Percentiles rank a stretch among this genome's conserved stretches.
These are phyloP conservation scores for Caprella mutica DNA, from an alignment of 2,888 invertebrate species.

Conservation along the genomic window DNA sequence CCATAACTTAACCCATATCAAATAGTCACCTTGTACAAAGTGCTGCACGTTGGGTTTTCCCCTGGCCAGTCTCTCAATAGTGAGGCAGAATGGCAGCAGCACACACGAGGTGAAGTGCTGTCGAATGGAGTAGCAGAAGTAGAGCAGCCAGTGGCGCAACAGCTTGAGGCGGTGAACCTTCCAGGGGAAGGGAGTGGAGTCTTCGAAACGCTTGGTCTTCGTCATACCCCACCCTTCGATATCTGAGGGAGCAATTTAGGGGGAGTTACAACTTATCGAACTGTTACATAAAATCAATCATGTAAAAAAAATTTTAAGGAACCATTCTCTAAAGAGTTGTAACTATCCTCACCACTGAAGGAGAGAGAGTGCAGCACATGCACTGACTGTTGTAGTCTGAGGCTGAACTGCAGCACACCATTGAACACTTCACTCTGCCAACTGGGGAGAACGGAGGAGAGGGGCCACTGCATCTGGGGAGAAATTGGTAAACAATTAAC, in stretches of 20 bases:
- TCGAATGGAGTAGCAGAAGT: constrained; percentile 1
- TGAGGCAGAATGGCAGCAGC: constrained; percentile 5
- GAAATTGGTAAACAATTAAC: too few relatives aligned
- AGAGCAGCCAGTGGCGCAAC: constrained; percentile 13
- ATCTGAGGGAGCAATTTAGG: too few relatives aligned
- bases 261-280: too few relatives aligned
- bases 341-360: neutral
- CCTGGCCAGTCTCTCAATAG: neutral
- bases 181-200: neutral
- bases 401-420: constrained; percentile 2
- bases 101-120: constrained; percentile 6
- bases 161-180: constrained; percentile 5
- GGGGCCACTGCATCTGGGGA: neutral
- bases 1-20: too few relatives aligned
- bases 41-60: neutral
- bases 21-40: neutral
- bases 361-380: constrained; percentile 3
- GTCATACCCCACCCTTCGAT: too few relatives aligned
- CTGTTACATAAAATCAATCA: too few relatives aligned
- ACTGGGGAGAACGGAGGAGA: neutral
- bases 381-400: constrained; percentile 1
- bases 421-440: neutral
- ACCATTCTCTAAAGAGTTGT: too few relatives aligned
- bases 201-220: too few relatives aligned
- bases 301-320: too few relatives aligned